A percentile compares a stretch with the other conserved stretches of the same genome.
Conservation (phyloP, 1,140 invertebrate genomes). For the Drosophila varians region DNA sequence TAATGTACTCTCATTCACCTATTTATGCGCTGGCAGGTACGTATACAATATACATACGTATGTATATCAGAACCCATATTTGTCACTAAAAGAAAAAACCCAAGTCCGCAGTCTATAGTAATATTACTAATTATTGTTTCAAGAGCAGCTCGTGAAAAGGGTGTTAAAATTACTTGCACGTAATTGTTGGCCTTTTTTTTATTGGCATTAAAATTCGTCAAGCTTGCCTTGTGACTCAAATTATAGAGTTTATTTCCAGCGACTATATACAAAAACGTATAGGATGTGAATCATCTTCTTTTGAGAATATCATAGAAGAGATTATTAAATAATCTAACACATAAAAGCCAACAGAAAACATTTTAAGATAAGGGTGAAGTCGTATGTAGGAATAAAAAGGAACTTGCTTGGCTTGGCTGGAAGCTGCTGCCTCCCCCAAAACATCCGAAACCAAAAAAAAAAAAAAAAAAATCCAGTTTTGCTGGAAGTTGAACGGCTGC, state of each 20-base stretch:
- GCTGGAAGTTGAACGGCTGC: constrained; percentile 36
- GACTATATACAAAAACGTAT: no score
- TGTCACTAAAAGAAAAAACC: constrained; percentile 20
- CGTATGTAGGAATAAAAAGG: no score
- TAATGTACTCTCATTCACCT: constrained; percentile 28
- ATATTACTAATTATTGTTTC: neutral
- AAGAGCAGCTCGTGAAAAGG: neutral
- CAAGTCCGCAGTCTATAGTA: neutral
- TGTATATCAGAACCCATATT: constrained; percentile 6
- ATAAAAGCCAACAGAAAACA: neutral
- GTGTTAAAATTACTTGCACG: neutral
- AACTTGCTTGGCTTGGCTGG: neutral
- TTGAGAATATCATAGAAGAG: neutral
- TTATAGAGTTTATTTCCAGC: no score
- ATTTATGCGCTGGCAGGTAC: constrained; percentile 6
- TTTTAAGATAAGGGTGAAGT: neutral
- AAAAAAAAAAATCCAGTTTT: neutral
- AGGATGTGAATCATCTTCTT: no score
- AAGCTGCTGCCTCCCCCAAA: neutral
- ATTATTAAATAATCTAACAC: no score
- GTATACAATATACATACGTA: neutral
- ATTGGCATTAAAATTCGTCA: neutral
- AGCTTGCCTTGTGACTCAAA: neutral
- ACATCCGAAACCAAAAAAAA: neutral
- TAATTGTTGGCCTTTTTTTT: neutral